phyloP scores from a whole-genome alignment of 2,113 vertebrate genomes.

The Oryzias curvinotus region DNA sequence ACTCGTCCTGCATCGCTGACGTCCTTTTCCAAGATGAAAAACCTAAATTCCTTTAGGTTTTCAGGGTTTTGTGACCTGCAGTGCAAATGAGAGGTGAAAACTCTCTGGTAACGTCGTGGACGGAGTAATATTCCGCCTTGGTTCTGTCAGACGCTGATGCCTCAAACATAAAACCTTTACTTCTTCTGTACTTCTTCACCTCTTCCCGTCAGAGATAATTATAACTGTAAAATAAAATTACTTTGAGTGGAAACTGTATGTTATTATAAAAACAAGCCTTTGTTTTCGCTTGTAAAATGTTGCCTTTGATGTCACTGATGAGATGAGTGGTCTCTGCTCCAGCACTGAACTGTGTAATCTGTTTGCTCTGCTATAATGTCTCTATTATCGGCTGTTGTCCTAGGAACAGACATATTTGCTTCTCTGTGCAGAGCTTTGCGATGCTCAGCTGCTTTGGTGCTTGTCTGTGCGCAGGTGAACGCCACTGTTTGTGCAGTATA shows the following conservation, averaged over 20 bases:
- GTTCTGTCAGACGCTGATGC: no score
- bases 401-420: conserved; percentile 71
- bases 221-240: no score
- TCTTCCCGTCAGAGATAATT: no score
- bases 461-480: conserved; percentile 58
- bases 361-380: conserved; percentile 64
- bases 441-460: conserved; percentile 59
- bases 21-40: background rate
- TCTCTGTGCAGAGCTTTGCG: conserved; percentile 30
- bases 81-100: conserved; percentile 2
- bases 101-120: no score
- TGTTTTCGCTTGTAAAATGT: conserved; percentile 28
- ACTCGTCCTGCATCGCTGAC: background rate
- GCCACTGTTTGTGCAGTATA: conserved; percentile 9
- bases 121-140: no score
- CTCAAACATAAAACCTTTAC: no score
- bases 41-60: background rate
- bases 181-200: no score
- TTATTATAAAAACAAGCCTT: background rate
- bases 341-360: conserved; percentile 51
- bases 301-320: conserved; percentile 41
- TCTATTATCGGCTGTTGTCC: conserved; percentile 70
- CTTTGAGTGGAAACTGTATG: no score
- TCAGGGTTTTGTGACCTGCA: background rate
- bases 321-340: conserved; percentile 32